Evolutionary conservation across 2,113 vertebrate species (phyloP), one percentile per base, ranked within the genome.

Genomic region (Taxidea taxus): DNA sequence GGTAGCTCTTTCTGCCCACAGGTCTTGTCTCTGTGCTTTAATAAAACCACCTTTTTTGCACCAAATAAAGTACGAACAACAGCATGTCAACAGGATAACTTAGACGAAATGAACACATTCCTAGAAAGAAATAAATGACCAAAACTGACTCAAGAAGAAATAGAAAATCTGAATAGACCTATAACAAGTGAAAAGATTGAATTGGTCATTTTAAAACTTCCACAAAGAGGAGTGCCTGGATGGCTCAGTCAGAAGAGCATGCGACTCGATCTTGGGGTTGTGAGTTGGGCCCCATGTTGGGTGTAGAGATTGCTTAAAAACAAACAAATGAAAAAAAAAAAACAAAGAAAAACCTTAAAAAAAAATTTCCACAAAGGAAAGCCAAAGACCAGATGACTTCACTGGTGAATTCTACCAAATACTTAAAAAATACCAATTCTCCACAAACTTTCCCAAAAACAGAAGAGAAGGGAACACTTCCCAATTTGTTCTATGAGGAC

Each of bases 91-190:
- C 81, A 72, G 54, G 34, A 29, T 37, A 58, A 39, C 58, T 62
- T 4, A 54, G 60, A 70, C 3, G n/a, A 70, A 54, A 62, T 2
- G 47, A 21, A 80, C 6, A 62, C 12, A 80, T 31, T 64, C 49
- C 12, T 34, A n/a, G 42, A 37, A 83, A 72, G 74, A n/a, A 18
- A 42, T 25, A 49, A 89, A 54, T 10, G 39, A 56, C 25, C 64
- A 90, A 90, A 93, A 83, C 39, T 51, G 42, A 87, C 66, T 75
- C 82, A 60, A 37, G 66, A 95, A 82, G 58, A 93, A 82, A 87
- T 6, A 11, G 39, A 89, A 74, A n/a, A 51, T 62, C 14, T 70
- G 51, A 84, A 34, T 23, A 27, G 78, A 42, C 39, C n/a, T 51
- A 8, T 13, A 29, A 25, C 8, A 74, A 64, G n/a, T 29, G 66